These are phyloP conservation scores for Cantharis flavilabris DNA, from an alignment of 2,888 invertebrate species.

Conservation along the genomic window DNA sequence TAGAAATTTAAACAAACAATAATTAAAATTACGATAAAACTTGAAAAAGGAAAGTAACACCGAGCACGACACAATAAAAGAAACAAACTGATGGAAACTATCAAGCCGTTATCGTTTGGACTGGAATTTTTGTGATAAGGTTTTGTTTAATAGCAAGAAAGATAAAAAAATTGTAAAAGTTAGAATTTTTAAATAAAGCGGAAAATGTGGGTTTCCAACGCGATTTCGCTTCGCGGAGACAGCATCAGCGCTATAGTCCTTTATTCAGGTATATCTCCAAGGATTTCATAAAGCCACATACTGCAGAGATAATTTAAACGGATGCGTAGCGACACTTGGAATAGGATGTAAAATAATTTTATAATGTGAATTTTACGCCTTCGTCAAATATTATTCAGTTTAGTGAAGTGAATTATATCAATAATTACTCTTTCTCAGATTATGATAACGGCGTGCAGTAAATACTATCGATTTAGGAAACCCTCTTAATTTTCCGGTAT, in stretches of 20 bases:
- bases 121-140: slow-evolving; percentile 22
- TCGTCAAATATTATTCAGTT: not conserved
- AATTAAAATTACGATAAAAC: not conserved
- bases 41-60: not conserved
- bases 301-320: not conserved
- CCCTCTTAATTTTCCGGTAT: not conserved
- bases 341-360: not conserved
- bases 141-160: slow-evolving; percentile 8
- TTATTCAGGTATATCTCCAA: not conserved
- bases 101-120: slow-evolving; percentile 12
- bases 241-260: not conserved
- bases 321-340: not conserved
- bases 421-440: not conserved
- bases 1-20: not conserved
- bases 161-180: not conserved
- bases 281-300: not conserved
- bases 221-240: not conserved
- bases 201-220: not conserved
- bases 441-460: not conserved
- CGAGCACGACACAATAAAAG: slow-evolving; percentile 7
- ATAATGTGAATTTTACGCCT: not conserved
- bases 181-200: not conserved
- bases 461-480: not conserved
- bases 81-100: slow-evolving; percentile 11
- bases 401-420: not conserved